Conservation (phyloP, 2,888 invertebrate species). For the Tetanocera ferruginea region DNA sequence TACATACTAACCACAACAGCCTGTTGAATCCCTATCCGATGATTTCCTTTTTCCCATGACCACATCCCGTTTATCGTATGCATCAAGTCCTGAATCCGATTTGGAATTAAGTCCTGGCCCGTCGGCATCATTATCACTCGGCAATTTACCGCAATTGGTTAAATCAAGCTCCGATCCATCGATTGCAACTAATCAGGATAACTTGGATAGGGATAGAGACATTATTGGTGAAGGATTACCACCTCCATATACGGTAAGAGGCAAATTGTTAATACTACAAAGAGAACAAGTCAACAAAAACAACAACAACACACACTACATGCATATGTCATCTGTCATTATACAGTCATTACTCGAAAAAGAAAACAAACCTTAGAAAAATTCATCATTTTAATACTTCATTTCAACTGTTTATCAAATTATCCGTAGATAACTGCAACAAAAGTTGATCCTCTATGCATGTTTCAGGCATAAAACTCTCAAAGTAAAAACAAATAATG, state of each 20-base stretch:
- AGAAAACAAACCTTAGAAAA: slow-evolving; percentile 4
- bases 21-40: slow-evolving; percentile 96
- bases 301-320: slow-evolving; percentile 28
- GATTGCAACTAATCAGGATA: slow-evolving; percentile 92
- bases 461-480: no score
- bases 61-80: slow-evolving; percentile 92
- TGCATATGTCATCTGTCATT: neutral
- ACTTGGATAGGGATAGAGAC: slow-evolving; percentile 78
- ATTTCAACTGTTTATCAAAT: no score
- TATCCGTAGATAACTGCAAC: no score
- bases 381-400: neutral
- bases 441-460: no score
- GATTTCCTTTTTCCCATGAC: slow-evolving; percentile 99
- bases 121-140: slow-evolving; percentile 73
- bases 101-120: slow-evolving; percentile 87
- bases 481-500: no score
- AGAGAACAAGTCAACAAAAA: slow-evolving; percentile 40
- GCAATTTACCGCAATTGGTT: slow-evolving; percentile 75
- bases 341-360: slow-evolving; percentile 21
- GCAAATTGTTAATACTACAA: slow-evolving; percentile 50
- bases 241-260: slow-evolving; percentile 88
- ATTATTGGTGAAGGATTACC: slow-evolving; percentile 77
- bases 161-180: slow-evolving; percentile 95
- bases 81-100: slow-evolving; percentile 96
- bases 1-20: slow-evolving; percentile 73